Conservation (phyloP, 1,140 invertebrate genomes). For the Drosophila sturtevanti region DNA sequence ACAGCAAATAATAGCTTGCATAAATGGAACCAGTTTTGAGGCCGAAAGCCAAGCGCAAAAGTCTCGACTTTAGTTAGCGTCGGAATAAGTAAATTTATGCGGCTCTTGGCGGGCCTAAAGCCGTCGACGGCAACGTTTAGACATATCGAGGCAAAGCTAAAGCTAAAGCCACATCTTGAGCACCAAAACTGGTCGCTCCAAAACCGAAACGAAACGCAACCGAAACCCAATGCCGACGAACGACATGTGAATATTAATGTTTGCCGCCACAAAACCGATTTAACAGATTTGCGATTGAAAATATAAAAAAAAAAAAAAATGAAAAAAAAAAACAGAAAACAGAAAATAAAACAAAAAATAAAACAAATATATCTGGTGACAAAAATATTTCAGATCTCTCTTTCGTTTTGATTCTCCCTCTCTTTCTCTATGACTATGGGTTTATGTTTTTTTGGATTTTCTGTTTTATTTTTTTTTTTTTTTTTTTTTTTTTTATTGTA, state of each 20-base stretch:
- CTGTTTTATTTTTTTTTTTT: conserved; percentile 18
- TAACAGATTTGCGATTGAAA: conserved; percentile 10
- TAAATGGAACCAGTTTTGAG: conserved; percentile 80
- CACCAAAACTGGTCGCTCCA: conserved; percentile 29
- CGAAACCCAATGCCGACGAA: conserved; percentile 32
- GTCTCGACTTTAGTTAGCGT: conserved; percentile 70
- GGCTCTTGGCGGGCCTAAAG: conserved; percentile 46
- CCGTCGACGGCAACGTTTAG: not conserved
- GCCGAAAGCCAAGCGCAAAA: conserved; percentile 62
- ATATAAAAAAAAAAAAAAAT: not conserved
- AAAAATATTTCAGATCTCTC: conserved; percentile 49
- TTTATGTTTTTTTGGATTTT: not conserved
- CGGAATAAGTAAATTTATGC: conserved; percentile 79
- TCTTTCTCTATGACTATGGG: conserved; percentile 30
- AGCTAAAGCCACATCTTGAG: conserved; percentile 12
- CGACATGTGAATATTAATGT: conserved; percentile 81
- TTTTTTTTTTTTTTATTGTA: conserved; percentile 48
- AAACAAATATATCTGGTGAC: conserved; percentile 59
- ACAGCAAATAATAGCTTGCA: conserved; percentile 63
- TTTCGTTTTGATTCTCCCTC: conserved; percentile 18
- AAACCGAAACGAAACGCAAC: conserved; percentile 6
- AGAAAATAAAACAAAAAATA: conserved; percentile 12
- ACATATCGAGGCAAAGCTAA: conserved; percentile 16
- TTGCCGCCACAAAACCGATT: conserved; percentile 47
- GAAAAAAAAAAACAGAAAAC: conserved; percentile 18